Conservation (phyloP, 2,797 vertebrate genomes). For the Sebastiscus tertius region DNA sequence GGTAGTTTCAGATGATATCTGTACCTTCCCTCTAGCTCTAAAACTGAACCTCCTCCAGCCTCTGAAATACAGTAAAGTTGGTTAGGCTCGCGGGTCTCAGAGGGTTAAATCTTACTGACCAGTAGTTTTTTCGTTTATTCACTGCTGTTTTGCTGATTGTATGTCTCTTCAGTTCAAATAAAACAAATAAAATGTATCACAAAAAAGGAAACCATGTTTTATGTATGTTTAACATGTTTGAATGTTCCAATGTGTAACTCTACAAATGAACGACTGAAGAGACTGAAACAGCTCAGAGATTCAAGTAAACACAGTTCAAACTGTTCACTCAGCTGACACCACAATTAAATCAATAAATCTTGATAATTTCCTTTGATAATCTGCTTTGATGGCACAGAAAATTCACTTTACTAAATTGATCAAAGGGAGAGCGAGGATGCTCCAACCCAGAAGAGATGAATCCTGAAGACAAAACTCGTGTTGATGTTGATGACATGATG, state of each 20-base stretch:
- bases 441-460: neutral
- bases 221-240: neutral
- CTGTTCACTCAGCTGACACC: slow-evolving; percentile 23
- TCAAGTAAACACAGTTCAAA: slow-evolving; percentile 16
- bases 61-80: too few species aligned
- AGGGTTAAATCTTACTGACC: too few species aligned
- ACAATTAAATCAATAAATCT: slow-evolving; percentile 36
- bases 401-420: slow-evolving; percentile 48
- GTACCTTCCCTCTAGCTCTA: rapidly evolving
- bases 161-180: too few species aligned
- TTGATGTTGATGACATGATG: neutral
- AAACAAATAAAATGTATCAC: too few species aligned
- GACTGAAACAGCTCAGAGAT: neutral
- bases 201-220: neutral
- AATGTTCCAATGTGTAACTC: neutral
- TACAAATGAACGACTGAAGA: neutral
- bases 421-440: slow-evolving; percentile 20
- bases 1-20: too few species aligned
- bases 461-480: neutral
- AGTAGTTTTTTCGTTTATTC: too few species aligned
- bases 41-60: too few species aligned
- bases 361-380: slow-evolving; percentile 35
- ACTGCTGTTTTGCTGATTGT: too few species aligned
- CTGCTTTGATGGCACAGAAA: slow-evolving; percentile 41
- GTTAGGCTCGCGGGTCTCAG: too few species aligned